phyloP scores from a whole-genome alignment of 2,888 invertebrate genomes.

The Pachymerium ferrugineum region DNA sequence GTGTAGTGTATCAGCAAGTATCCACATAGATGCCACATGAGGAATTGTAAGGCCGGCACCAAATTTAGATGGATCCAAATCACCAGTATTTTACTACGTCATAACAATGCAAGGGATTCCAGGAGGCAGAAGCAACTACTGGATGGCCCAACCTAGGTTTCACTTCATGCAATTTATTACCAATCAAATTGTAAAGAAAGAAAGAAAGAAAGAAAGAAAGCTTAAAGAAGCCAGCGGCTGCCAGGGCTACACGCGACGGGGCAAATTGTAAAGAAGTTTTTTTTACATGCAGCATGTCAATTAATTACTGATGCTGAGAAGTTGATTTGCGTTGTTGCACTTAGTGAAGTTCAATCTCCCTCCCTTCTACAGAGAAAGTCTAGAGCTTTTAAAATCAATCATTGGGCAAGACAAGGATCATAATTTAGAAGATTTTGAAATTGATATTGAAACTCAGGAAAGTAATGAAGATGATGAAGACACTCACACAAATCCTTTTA shows the following conservation, averaged over 20 bases:
- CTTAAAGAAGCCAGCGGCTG: not conserved
- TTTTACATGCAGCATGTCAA: not conserved
- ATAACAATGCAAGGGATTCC: not conserved
- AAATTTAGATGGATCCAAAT: not conserved
- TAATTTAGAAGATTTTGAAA: too few species aligned
- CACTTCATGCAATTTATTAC: not conserved
- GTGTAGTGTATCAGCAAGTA: not conserved
- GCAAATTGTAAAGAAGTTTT: not conserved
- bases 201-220: not conserved
- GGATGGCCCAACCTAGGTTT: not conserved
- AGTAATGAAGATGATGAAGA: too few species aligned
- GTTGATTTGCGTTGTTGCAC: not conserved
- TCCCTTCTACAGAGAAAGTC: too few species aligned
- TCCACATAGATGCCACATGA: slow-evolving; percentile 24
- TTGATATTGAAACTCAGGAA: too few species aligned
- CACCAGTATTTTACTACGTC: slow-evolving; percentile 9
- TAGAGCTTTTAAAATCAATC: too few species aligned
- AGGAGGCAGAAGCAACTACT: not conserved
- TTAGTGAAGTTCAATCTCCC: too few species aligned
- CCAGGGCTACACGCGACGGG: not conserved
- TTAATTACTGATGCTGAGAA: not conserved
- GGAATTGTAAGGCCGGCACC: not conserved
- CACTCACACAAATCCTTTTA: too few species aligned
- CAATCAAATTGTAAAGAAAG: not conserved
- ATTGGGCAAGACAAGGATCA: too few species aligned